Conservation (phyloP, 2,113 vertebrate species). For the Panthera tigris region DNA sequence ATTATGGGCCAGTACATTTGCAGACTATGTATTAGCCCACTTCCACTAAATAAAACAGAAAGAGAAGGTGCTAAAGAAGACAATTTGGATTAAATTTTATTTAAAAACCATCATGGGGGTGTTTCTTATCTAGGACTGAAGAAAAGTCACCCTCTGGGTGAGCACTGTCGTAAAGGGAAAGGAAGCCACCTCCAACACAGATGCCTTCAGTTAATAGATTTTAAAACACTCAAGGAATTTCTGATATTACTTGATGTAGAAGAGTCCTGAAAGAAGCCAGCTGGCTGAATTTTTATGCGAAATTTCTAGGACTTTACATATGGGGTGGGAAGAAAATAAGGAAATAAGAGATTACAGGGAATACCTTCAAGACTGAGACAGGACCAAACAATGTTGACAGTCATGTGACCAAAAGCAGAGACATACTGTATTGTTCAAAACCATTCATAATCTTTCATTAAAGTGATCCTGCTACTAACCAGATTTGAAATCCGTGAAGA, state of each 20-base stretch:
- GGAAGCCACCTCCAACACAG: neutral
- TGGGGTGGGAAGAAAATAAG: neutral
- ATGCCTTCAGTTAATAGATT: neutral
- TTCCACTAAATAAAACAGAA: constrained; percentile 26
- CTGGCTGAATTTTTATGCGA: neutral
- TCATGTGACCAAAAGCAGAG: constrained; percentile 41
- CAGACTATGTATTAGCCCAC: neutral
- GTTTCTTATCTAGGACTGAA: constrained; percentile 3
- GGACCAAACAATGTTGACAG: constrained; percentile 19
- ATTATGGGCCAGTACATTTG: neutral
- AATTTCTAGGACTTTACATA: constrained; percentile 54
- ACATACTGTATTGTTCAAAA: constrained; percentile 35
- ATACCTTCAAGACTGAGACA: constrained; percentile 14
- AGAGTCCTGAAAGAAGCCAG: neutral
- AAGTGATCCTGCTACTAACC: neutral
- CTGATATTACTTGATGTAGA: constrained; percentile 30
- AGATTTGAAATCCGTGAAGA: constrained; percentile 34
- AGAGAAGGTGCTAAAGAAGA: neutral
- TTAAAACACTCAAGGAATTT: constrained; percentile 48
- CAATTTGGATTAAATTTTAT: neutral
- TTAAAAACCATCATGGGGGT: constrained; percentile 27
- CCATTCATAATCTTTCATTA: constrained; percentile 19
- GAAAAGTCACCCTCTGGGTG: neutral
- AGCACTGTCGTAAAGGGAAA: neutral
- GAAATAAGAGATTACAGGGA: neutral